Base-by-base conservation (phyloP, 2,797 vertebrate species). In the Alosa sapidissima region DNA sequence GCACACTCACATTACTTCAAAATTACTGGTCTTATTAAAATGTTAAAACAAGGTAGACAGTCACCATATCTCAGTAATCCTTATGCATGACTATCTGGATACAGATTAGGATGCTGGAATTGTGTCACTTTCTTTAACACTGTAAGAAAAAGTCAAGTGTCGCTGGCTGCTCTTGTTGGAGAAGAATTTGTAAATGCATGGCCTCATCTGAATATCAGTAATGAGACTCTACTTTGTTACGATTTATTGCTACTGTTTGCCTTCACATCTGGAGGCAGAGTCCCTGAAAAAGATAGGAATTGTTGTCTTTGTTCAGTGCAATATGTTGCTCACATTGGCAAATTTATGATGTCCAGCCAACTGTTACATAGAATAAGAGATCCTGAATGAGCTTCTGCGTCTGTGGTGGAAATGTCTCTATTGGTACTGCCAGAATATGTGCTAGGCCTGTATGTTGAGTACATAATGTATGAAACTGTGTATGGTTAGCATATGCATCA, bases 331-430 rank as follows among this genome's bases (percentile, higher is more conserved):
- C 33, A 72, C 65, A 72, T 36, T 36, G 11, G 33, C 13, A 41
- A 16, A 72, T 72, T 72, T 33, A 41, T 36, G 65, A 72, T 33
- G 65, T 72, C 28, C 13, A 72, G 65, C 65, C 65, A 72, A 72
- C 28, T 13, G 33, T 33, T 33, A 16, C 65, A 33, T 28, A 2
- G 7, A 55, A 13, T 19, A 55, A 55, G 1, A 65, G 24, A 28
- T 10, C 8, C 24, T 65, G 60, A 5, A 72, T 72, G 10, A 13
- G 24, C 65, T 2, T 65, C 24, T 33, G 10, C 28, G 36, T 68
- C 65, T 68, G 28, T 11, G 28, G 36, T 68, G 28, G 10, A 68
- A 62, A 24, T 28, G 10, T 36, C 28, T 36, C 65, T 24, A 11
- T 33, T 16, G 65, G 28, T 8, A 72, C 9, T 65, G n/a, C 60